Evolutionary conservation across 37 sponge, comb jelly and placozoan genomes (phyloP).

Genomic region (Haliclona indistincta): DNA sequence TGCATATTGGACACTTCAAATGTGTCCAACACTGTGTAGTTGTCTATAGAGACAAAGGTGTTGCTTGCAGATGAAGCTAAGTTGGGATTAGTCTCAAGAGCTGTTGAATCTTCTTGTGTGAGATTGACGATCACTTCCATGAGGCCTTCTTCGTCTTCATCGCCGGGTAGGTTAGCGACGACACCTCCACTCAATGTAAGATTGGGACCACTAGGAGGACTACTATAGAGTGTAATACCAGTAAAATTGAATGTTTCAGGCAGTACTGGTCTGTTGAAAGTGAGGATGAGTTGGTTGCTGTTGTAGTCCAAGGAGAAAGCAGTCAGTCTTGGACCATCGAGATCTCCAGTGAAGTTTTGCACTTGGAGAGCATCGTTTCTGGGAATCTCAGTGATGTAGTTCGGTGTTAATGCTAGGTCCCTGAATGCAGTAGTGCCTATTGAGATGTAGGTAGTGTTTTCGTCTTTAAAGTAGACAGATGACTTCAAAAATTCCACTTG

Average conservation of each 20-base stretch:
- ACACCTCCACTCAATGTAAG: conserved; percentile 72
- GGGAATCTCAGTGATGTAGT: conserved; percentile 43
- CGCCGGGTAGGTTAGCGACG: conserved; percentile 22
- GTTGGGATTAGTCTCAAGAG: conserved; percentile 47
- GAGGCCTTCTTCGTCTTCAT: conserved; percentile 27
- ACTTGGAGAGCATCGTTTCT: conserved; percentile 60
- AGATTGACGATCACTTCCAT: conserved; percentile 52
- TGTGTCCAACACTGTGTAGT: conserved; percentile 61
- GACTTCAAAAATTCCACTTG: conserved; percentile 57
- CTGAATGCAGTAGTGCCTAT: conserved; percentile 32
- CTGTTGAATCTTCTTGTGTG: conserved; percentile 56
- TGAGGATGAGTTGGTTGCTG: conserved; percentile 64
- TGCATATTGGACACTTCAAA: conserved; percentile 49
- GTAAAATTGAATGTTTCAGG: conserved; percentile 68
- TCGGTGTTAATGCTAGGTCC: conserved; percentile 74
- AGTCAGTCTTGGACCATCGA: conserved; percentile 59
- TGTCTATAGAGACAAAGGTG: conserved; percentile 46
- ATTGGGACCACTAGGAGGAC: conserved; percentile 12
- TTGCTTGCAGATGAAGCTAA: conserved; percentile 35
- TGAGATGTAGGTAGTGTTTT: conserved; percentile 69
- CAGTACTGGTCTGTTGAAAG: conserved; percentile 85
- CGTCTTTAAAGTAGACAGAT: conserved; percentile 58
- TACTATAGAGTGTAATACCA: conserved; percentile 51
- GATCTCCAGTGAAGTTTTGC: conserved; percentile 58
- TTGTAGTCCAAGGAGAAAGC: conserved; percentile 70